Conservation (phyloP, 53 echinoderm and acorn worm genomes). For the Temnopleurus reevesii region DNA sequence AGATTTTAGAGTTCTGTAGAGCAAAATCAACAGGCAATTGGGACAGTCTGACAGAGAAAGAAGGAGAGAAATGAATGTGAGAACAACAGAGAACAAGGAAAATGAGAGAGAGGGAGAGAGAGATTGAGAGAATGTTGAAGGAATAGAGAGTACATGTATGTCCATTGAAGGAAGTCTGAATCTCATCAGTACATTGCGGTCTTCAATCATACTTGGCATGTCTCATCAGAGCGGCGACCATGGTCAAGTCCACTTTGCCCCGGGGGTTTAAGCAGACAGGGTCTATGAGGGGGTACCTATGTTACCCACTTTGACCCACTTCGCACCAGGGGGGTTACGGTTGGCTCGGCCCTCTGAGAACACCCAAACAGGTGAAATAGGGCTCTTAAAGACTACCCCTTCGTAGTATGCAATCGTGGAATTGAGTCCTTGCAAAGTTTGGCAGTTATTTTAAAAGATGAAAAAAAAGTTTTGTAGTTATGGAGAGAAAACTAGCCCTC, state of each 20-base stretch:
- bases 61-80: neutral
- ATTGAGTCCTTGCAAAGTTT: no score
- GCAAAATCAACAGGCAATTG: no score
- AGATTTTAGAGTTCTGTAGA: no score
- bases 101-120: neutral
- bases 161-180: neutral
- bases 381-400: neutral
- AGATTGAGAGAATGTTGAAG: neutral
- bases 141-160: neutral
- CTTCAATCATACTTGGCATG: slow-evolving; percentile 14
- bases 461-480: no score
- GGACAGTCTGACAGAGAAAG: neutral
- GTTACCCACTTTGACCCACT: slow-evolving; percentile 43
- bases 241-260: neutral
- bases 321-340: slow-evolving; percentile 27
- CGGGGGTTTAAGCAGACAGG: slow-evolving; percentile 53
- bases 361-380: neutral
- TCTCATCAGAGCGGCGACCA: neutral
- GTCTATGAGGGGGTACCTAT: slow-evolving; percentile 1
- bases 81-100: neutral
- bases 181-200: neutral
- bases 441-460: no score
- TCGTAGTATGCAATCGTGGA: no score
- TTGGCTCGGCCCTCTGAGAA: neutral
- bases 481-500: no score